Conservation (phyloP, 2,797 vertebrate species). For the Sciaenops ocellatus region DNA sequence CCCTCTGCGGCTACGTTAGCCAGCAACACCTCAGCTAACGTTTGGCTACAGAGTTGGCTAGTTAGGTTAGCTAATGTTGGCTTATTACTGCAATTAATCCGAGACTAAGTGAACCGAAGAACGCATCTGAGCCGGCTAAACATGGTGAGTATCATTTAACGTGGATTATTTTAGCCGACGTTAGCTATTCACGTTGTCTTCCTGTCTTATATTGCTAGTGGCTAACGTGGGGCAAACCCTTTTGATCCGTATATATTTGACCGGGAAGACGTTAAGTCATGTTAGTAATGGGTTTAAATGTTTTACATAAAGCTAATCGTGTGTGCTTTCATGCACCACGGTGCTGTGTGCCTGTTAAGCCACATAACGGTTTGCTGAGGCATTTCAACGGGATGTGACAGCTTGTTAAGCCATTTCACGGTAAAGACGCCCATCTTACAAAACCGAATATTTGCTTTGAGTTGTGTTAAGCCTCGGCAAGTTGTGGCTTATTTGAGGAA, state of each 20-base stretch:
- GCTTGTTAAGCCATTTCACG: conserved; percentile 66
- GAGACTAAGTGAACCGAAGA: conserved; percentile 53
- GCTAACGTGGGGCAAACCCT: conserved; percentile 39
- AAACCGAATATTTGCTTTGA: conserved; percentile 68
- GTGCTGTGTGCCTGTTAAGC: not conserved
- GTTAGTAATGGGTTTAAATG: not conserved
- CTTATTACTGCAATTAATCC: conserved; percentile 58
- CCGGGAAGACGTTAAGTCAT: conserved; percentile 11
- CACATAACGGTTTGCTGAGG: conserved; percentile 64
- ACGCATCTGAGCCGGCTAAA: conserved; percentile 57
- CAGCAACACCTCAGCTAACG: conserved; percentile 73
- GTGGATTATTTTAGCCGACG: not conserved
- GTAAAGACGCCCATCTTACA: conserved; percentile 79
- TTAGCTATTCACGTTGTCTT: not conserved
- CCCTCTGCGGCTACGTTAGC: conserved; percentile 63
- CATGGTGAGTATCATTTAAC: conserved; percentile 81
- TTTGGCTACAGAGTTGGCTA: conserved; percentile 65
- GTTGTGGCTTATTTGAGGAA: conserved; percentile 88
- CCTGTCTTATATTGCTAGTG: conserved; percentile 15
- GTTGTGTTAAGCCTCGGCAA: conserved; percentile 73
- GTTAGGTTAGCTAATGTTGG: conserved; percentile 56
- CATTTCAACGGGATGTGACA: conserved; percentile 64
- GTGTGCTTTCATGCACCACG: not conserved
- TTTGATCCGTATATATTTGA: not conserved
- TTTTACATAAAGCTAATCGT: not conserved